Base-by-base conservation (phyloP, 2,113 vertebrate species). In the Labeo catla region DNA sequence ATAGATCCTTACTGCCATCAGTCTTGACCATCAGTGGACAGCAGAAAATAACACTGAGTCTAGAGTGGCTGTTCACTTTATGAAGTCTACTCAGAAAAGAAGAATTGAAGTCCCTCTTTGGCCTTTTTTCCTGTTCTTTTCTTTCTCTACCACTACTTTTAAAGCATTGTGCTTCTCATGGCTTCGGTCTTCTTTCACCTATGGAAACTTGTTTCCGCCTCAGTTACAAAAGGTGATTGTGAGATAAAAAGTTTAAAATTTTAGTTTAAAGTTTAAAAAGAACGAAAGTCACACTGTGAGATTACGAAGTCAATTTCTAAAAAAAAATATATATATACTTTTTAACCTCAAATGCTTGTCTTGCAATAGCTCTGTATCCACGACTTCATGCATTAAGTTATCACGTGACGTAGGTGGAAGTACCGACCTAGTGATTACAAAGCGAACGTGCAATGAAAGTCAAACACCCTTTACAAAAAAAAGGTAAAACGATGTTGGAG, bases 41-140 rank as follows among this genome's bases (percentile, higher is more conserved):
- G 81, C 23, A 89, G 86, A 89, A 45, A 78, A 50, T 90, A 86
- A 87, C 83, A 72, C 61, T 19, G 39, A 80, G 73, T 68, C 85
- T 73, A 70, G 79, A 76, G 57, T 23, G 47, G 88, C 83, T 83
- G 66, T 89, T 86, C 82, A 84, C 15, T 57, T 91, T 84, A 88
- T 74, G n/a, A 89, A 86, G 84, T 63, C 85, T 70, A 49, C 74
- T 84, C 86, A 89, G 85, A 88, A 89, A 87, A 85, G 83, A 87
- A 86, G 76, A 87, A 84, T 73, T 81, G 68, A 63, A 81, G 84
- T 65, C 77, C 13, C 49, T 85, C 57, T 81, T 66, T 36, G 61
- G 54, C 43, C 34, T 63, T 84, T 87, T 84, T 86, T 23, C 74
- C 39, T n/a, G 28, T 45, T 59, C 74, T 87, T 86, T 87, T 88